These are phyloP conservation scores for Hyles euphorbiae DNA, from an alignment of 1,140 invertebrate species.

Conservation along the genomic window DNA sequence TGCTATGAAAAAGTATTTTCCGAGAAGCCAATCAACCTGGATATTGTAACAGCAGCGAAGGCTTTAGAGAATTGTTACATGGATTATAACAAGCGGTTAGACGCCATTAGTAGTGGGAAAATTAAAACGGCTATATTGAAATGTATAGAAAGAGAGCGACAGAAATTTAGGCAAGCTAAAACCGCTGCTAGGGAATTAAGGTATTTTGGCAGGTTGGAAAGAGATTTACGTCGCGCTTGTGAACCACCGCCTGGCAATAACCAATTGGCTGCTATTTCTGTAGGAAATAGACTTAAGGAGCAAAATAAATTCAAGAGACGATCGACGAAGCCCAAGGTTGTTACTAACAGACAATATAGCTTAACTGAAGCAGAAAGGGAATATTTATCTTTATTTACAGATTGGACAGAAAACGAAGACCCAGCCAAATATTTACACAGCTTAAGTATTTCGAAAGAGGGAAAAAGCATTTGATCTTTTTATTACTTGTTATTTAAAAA, in stretches of 20 bases:
- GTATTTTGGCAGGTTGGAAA: conserved; percentile 43
- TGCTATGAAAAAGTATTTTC: conserved; percentile 49
- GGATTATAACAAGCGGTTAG: conserved; percentile 46
- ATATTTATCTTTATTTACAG: conserved; percentile 57
- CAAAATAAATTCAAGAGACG: not conserved
- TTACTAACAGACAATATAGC: not conserved
- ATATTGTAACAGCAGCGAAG: conserved; percentile 40
- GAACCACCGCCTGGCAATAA: not conserved
- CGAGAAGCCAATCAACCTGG: conserved; percentile 49
- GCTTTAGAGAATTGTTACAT: conserved; percentile 50
- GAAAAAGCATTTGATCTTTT: not conserved
- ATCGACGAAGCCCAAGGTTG: not conserved
- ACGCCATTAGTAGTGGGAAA: conserved; percentile 34
- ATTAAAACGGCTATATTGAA: conserved; percentile 38
- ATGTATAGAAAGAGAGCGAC: conserved; percentile 34
- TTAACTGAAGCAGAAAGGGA: conserved; percentile 40
- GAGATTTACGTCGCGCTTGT: conserved; percentile 36
- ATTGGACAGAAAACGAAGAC: conserved; percentile 51
- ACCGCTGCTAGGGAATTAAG: conserved; percentile 45
- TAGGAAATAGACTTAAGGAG: not conserved
- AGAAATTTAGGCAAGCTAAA: conserved; percentile 37
- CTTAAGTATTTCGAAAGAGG: conserved; percentile 11
- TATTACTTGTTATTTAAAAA: conserved; percentile 2
- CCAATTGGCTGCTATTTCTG: not conserved
- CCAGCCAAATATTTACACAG: conserved; percentile 37